Conservation (phyloP, 2,113 vertebrate genomes). For the Blennius ocellaris region DNA sequence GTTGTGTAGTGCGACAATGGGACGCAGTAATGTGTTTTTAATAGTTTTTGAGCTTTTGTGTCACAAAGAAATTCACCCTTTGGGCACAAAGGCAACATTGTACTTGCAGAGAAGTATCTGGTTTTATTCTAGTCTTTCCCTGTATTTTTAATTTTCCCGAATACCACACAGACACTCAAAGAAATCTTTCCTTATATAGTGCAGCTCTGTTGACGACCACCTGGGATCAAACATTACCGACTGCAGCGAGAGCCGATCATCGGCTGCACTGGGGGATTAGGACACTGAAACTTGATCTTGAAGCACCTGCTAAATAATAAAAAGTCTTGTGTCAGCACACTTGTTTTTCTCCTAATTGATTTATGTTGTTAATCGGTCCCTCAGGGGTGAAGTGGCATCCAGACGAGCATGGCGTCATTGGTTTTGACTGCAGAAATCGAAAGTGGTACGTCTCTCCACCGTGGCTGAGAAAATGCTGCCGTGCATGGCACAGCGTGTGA, state of each 20-base stretch:
- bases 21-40: slow-evolving; percentile 26
- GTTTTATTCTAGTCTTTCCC: no score
- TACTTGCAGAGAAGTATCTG: no score
- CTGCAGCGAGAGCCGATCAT: neutral
- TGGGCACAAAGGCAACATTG: no score
- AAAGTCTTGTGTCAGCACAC: neutral
- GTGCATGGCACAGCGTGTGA: neutral
- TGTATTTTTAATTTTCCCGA: no score
- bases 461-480: neutral
- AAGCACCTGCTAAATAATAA: neutral
- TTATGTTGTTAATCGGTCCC: neutral
- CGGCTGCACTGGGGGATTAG: neutral
- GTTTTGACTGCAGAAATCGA: slow-evolving; percentile 98
- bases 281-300: no score
- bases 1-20: neutral
- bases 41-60: neutral
- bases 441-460: slow-evolving; percentile 88
- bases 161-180: no score
- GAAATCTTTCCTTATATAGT: no score
- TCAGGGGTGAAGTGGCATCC: slow-evolving; percentile 98
- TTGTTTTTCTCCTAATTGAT: neutral
- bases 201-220: no score
- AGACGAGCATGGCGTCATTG: slow-evolving; percentile 97
- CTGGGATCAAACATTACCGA: no score
- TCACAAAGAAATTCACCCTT: no score